phyloP scores from a whole-genome alignment of 2,888 invertebrate species.

The Lobophora halterata region DNA sequence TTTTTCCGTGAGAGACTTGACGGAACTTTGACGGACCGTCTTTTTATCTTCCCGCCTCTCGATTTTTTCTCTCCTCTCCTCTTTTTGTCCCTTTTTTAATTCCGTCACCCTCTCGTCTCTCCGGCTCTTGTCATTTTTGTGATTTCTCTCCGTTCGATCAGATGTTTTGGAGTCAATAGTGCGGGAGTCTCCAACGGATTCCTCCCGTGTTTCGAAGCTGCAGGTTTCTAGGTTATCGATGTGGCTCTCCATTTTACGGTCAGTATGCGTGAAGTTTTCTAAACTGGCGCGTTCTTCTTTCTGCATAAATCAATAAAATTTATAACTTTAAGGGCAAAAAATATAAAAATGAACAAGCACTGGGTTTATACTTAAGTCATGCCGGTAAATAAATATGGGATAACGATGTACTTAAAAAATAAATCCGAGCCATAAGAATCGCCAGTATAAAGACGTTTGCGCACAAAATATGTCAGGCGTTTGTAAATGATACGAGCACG shows the following conservation, averaged over 20 bases:
- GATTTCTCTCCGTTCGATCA: constrained; percentile 23
- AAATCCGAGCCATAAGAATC: too few species aligned
- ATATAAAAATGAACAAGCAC: not conserved
- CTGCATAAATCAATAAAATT: constrained; percentile 36
- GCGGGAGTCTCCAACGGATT: constrained; percentile 17
- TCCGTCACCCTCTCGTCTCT: constrained; percentile 38
- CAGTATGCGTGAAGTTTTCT: constrained; percentile 69
- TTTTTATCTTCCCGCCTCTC: constrained; percentile 60
- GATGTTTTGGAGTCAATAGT: constrained; percentile 26
- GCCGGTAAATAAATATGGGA: too few species aligned
- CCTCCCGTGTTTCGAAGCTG: constrained; percentile 36
- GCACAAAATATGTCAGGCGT: constrained; percentile 8
- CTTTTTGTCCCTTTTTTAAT: constrained; percentile 35
- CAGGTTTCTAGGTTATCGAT: constrained; percentile 28
- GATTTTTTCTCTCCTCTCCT: constrained; percentile 36
- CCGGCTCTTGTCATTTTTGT: constrained; percentile 16
- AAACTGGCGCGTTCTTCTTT: constrained; percentile 64
- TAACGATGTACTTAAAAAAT: too few species aligned
- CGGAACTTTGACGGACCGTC: constrained; percentile 85
- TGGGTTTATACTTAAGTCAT: too few species aligned
- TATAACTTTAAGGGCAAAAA: too few species aligned
- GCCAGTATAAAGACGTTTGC: too few species aligned
- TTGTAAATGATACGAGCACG: too few species aligned
- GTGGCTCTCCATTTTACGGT: constrained; percentile 36
- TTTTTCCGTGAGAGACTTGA: constrained; percentile 89